Evolutionary conservation across 64 coral and sea anemone genomes (phyloP), one percentile per base, ranked within the genome.

Genomic region (Montipora efflorescens): DNA sequence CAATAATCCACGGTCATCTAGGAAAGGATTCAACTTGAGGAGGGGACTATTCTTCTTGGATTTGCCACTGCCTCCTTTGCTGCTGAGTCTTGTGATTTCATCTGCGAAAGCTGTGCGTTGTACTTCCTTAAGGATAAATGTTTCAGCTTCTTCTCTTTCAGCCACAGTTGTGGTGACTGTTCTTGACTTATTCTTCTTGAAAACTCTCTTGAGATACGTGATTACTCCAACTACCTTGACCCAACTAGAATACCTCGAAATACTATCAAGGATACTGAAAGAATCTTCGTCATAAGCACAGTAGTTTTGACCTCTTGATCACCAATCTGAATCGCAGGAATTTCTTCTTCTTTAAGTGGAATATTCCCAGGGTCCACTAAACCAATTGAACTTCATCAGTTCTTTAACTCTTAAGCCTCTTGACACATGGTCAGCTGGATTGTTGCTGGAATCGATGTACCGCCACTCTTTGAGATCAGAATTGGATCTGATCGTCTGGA

Each of bases 381-480:
- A 64, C 77, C 89, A 80, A 3, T 79, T 80, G 62, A 59, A 90
- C 18, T 81, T 79, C 21, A 90, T 67, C 71, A 90, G 16, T 28
- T 90, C 76, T 21, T 64, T 59, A 80, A 43, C 59, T 4, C 58
- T 69, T 28, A 90, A 43, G 15, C 89, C 77, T 21, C 89, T 77
- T 3, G 77, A 69, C 2, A 59, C 89, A 9, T 62, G 76, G 66
- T 90, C 89, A 20, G 61, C 89, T 13, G 89, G 62, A 71, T 90
- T 90, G 15, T 70, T 69, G 14, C 80, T 69, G 36, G 43, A 53
- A 36, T 81, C 59, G 49, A 90, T 79, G 46, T 81, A 81, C 48
- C 79, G 77, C 89, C 89, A 90, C 70, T 90, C 59, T 45, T 50
- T 79, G 66, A 46, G 59, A 50, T 81, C 23, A 21, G 89, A 55